phyloP scores from a whole-genome alignment of 2,113 vertebrate genomes.

The Dissostichus mawsoni region DNA sequence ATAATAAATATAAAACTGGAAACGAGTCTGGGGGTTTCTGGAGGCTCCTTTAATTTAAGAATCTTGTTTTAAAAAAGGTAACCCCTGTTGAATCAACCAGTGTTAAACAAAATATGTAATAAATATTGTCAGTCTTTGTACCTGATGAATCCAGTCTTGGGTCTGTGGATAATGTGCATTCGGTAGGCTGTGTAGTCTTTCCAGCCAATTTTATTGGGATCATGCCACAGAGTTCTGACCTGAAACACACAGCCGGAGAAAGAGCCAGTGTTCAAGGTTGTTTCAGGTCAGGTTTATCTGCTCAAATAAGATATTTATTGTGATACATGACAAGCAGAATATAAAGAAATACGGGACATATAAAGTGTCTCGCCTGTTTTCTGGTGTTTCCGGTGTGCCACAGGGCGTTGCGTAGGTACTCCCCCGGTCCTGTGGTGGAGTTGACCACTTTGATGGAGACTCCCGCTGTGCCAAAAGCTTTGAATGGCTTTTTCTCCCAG shows the following conservation, averaged over 20 bases:
- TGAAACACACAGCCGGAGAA: slow-evolving; percentile 54
- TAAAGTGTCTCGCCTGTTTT: slow-evolving; percentile 86
- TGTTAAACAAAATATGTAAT: too few relatives aligned
- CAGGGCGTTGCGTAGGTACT: slow-evolving; percentile 93
- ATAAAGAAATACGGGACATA: background rate
- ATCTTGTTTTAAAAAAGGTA: background rate
- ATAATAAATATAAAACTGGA: background rate
- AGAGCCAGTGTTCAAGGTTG: background rate
- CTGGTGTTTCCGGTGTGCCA: slow-evolving; percentile 97
- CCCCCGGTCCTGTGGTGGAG: slow-evolving; percentile 93
- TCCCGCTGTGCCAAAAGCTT: slow-evolving; percentile 94
- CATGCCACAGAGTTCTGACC: slow-evolving; percentile 97
- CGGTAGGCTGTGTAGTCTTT: slow-evolving; percentile 96
- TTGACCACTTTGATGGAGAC: slow-evolving; percentile 97
- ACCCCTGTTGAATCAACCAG: background rate
- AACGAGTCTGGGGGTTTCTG: background rate
- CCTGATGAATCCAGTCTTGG: slow-evolving; percentile 96
- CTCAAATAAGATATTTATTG: background rate
- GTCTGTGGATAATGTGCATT: slow-evolving; percentile 95
- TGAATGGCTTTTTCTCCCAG: slow-evolving; percentile 94
- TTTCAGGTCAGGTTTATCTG: background rate
- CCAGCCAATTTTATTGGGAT: slow-evolving; percentile 96
- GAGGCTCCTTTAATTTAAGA: background rate
- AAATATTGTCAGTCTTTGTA: slow-evolving; percentile 48
- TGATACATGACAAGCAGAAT: background rate